Evolutionary conservation across 2,113 vertebrate genomes (phyloP), one percentile per base, ranked within the genome.

Genomic region (Illadopsis cleaveri): DNA sequence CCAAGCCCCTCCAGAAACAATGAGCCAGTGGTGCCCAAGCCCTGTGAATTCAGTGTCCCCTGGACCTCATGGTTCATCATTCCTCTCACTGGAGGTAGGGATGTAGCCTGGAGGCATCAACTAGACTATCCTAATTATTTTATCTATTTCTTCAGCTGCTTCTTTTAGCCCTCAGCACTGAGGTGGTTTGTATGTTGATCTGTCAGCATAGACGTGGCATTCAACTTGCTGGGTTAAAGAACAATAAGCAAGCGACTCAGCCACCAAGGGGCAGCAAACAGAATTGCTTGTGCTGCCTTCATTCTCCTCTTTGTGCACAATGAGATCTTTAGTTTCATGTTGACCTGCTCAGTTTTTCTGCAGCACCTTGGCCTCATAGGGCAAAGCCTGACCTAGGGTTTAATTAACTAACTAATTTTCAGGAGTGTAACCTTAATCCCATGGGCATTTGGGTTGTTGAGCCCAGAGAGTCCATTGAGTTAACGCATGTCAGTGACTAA

Each of bases 81-180:
- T 84, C 30, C 23, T 80, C 64, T 91, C 64, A 51, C 27, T 73
- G 54, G 6, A 12, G 33, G 25, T 40, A 72, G 54, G 8, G 19
- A 10, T 61, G 19, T 64, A 66, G 65, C 80, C 69, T 78, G 60
- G 10, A 51, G 73, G 28, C 33, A 62, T 50, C 47, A 92, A 78
- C 72, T 47, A 50, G 35, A 31, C 11, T 62, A 28, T 54, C 17
- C 24, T 76, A 24, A 65, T 65, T 82, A 66, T 80, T 85, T 61
- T 82, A 35, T 65, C 30, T 86, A 3, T 94, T 91, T 87, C 84
- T 96, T 93, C 84, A 82, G 42, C 79, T 90, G 35, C 56, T 70
- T n/a, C 30, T 90, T 73, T 81, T 60, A 81, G 25, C 27, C 10
- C 35, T 94, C 51, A 75, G 15, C n/a, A n/a, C 47, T 45, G 42